A percentile compares a stretch with the other conserved stretches of the same genome.
These are phyloP conservation scores for Thelaira solivaga DNA, from an alignment of 2,888 invertebrate genomes.

Conservation along the genomic window DNA sequence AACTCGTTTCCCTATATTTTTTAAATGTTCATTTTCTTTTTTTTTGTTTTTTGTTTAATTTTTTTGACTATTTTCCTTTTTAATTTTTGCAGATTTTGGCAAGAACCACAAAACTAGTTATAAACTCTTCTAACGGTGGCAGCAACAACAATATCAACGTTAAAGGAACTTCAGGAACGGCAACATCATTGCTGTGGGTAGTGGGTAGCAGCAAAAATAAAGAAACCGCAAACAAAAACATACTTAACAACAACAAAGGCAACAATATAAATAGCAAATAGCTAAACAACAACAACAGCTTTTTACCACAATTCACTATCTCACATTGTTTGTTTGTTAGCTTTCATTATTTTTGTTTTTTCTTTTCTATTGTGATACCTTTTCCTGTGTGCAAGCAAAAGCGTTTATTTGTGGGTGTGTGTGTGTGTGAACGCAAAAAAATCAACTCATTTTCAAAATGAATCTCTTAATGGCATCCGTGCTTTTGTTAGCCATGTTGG, in stretches of 20 bases:
- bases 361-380: no score
- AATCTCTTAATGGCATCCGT: conserved; percentile 68
- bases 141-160: neutral
- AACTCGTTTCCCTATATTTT: conserved; percentile 35
- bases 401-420: neutral
- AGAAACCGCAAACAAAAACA: conserved; percentile 54
- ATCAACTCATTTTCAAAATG: conserved; percentile 66
- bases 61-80: conserved; percentile 5
- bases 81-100: conserved; percentile 55
- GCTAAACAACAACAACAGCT: conserved; percentile 11
- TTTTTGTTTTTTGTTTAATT: neutral
- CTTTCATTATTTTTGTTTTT: neutral
- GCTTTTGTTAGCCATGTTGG: conserved; percentile 69
- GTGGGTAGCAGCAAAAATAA: neutral
- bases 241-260: conserved; percentile 14
- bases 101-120: conserved; percentile 58
- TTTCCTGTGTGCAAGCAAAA: neutral
- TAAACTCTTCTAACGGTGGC: conserved; percentile 38
- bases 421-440: conserved; percentile 6
- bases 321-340: conserved; percentile 37
- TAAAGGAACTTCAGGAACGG: neutral
- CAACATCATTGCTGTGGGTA: conserved; percentile 2
- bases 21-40: neutral
- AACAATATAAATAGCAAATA: conserved; percentile 14
- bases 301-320: conserved; percentile 51